These are phyloP conservation scores for Leistus spinibarbis DNA, from an alignment of 2,888 invertebrate genomes.

Conservation along the genomic window DNA sequence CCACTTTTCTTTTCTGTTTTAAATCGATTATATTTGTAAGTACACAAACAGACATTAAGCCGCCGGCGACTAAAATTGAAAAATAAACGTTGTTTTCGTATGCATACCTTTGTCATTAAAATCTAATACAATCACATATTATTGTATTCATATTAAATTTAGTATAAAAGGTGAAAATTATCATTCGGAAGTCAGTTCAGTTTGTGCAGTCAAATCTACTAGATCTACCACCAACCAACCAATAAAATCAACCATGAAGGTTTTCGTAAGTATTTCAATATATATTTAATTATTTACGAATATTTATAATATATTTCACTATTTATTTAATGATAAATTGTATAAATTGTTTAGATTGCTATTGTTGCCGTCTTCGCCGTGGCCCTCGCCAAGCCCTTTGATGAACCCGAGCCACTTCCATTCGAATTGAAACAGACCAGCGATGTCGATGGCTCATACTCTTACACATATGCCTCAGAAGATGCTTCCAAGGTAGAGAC, in stretches of 20 bases:
- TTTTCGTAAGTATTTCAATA: constrained; percentile 40
- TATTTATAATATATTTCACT: not conserved
- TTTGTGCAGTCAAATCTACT: not conserved
- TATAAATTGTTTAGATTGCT: constrained; percentile 5
- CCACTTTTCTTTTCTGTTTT: constrained; percentile 1
- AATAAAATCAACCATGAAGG: constrained; percentile 36
- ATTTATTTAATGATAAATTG: not conserved
- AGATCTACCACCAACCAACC: not conserved
- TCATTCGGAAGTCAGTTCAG: constrained; percentile 16
- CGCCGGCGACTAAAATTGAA: not conserved
- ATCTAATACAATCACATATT: not conserved
- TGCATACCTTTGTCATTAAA: not conserved
- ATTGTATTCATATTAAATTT: not conserved
- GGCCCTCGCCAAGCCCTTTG: constrained; percentile 9
- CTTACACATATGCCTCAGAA: constrained; percentile 42
- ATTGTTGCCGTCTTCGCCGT: constrained; percentile 31
- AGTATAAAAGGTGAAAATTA: not conserved
- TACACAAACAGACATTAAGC: not conserved
- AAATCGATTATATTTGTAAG: constrained; percentile 10
- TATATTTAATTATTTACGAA: too few relatives aligned
- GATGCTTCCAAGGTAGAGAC: constrained; percentile 43
- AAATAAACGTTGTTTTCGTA: not conserved
- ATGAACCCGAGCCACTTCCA: constrained; percentile 3
- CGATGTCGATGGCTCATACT: constrained; percentile 43
- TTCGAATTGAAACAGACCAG: constrained; percentile 11